Conservation (phyloP, 1,140 invertebrate genomes). For the Halictus rubicundus region DNA sequence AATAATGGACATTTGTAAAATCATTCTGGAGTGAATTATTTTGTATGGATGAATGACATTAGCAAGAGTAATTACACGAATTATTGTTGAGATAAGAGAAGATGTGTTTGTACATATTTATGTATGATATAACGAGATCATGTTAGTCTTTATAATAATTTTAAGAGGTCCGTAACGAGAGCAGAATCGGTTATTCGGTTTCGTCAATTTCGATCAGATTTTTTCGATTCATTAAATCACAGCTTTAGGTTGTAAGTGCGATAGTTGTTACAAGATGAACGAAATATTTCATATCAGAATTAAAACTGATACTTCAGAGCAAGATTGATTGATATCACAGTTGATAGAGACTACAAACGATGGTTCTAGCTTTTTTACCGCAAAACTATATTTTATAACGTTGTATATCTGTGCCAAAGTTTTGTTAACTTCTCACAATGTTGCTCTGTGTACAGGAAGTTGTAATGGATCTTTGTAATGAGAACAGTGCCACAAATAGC, state of each 20-base stretch:
- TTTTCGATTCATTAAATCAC: slow-evolving; percentile 10
- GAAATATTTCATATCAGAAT: background rate
- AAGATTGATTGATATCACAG: background rate
- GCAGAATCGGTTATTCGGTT: slow-evolving; percentile 64
- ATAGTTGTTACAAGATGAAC: background rate
- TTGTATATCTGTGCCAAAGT: background rate
- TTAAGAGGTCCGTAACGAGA: slow-evolving; percentile 52
- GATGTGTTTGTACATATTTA: slow-evolving; percentile 75
- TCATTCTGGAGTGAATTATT: background rate
- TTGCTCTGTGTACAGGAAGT: background rate
- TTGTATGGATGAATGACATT: slow-evolving; percentile 64
- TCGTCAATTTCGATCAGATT: background rate
- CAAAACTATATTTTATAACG: slow-evolving; percentile 2
- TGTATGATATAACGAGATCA: slow-evolving; percentile 64
- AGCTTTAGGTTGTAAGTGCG: background rate
- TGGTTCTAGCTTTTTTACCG: background rate
- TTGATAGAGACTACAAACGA: background rate
- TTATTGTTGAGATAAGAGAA: slow-evolving; percentile 69
- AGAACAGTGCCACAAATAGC: background rate
- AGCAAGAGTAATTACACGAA: slow-evolving; percentile 58
- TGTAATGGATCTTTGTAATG: background rate
- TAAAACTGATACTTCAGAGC: background rate
- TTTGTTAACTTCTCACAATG: background rate
- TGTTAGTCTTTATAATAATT: slow-evolving; percentile 59
- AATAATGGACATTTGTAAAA: background rate